Conservation (phyloP, 2,113 vertebrate species). For the Grantiella picta region DNA sequence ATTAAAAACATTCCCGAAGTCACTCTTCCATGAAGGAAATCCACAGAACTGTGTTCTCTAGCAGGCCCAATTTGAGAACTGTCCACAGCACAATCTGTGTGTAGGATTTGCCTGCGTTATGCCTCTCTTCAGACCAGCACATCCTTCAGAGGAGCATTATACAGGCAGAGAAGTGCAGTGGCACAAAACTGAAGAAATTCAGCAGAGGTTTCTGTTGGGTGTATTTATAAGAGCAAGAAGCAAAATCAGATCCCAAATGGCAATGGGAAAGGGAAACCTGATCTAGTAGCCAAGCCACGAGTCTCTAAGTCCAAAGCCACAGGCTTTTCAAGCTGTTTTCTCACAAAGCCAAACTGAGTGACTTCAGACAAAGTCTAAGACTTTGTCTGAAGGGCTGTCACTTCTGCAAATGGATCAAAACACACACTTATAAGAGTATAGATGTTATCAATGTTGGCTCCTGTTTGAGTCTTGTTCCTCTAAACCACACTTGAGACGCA, state of each 20-base stretch:
- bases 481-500: neutral
- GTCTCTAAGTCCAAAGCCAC: neutral
- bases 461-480: neutral
- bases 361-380: neutral
- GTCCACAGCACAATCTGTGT: neutral
- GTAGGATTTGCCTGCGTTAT: neutral
- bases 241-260: neutral
- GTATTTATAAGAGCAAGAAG: neutral
- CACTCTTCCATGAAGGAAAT: neutral
- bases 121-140: neutral
- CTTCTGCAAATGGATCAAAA: neutral
- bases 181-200: neutral
- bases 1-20: neutral
- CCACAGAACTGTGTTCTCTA: neutral
- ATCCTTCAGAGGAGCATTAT: neutral
- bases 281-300: neutral
- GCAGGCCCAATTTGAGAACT: neutral
- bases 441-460: neutral
- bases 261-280: neutral
- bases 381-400: neutral
- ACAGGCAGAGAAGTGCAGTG: fast-evolving
- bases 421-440: neutral
- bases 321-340: neutral
- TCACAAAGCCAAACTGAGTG: neutral
- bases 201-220: neutral